These are phyloP conservation scores for Scophthalmus maximus DNA, from an alignment of 2,113 vertebrate genomes.

Conservation along the genomic window DNA sequence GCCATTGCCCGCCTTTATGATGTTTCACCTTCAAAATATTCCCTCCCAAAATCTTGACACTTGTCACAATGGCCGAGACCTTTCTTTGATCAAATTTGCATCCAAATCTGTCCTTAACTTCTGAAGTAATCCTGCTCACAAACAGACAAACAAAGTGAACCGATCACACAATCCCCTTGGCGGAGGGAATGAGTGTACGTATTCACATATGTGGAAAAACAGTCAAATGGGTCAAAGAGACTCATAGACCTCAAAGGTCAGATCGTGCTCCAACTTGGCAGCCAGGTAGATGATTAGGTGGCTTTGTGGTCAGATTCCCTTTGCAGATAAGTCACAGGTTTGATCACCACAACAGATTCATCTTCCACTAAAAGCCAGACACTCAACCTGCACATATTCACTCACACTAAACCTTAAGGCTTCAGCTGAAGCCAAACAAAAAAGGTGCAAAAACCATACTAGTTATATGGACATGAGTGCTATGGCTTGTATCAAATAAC, in stretches of 20 bases:
- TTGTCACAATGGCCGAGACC: too few species aligned
- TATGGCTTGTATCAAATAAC: neutral
- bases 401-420: neutral
- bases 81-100: too few species aligned
- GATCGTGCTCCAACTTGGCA: neutral
- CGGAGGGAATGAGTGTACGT: neutral
- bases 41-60: too few species aligned
- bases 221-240: neutral
- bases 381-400: neutral
- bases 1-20: too few species aligned
- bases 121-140: neutral
- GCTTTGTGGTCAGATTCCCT: constrained; percentile 11
- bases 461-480: neutral
- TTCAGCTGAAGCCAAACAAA: neutral
- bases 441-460: neutral
- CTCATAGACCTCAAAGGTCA: neutral
- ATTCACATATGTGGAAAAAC: neutral
- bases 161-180: neutral
- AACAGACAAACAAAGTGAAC: neutral
- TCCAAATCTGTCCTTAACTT: too few species aligned
- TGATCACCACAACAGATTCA: constrained; percentile 1
- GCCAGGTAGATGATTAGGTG: neutral
- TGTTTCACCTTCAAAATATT: too few species aligned
- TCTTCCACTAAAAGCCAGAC: neutral
- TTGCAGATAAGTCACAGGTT: constrained; percentile 22